Evolutionary conservation across 1,140 invertebrate genomes (phyloP).

Genomic region (Bombus superbus): DNA sequence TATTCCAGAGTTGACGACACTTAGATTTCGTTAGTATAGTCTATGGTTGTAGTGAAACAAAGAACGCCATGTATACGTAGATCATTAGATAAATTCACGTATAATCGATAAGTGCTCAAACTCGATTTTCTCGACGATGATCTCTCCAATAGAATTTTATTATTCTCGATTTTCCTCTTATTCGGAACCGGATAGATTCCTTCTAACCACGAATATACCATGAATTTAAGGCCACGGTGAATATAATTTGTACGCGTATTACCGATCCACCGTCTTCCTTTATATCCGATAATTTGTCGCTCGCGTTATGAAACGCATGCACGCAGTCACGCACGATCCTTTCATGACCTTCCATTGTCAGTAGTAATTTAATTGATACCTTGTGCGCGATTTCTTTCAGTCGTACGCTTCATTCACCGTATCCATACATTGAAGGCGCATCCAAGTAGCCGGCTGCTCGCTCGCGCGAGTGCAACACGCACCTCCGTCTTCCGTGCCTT

Average conservation of each 20-base stretch:
- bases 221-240: too few species aligned
- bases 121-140: too few species aligned
- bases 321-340: too few species aligned
- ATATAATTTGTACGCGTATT: not conserved
- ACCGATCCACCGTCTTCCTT: not conserved
- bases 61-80: too few species aligned
- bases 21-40: too few species aligned
- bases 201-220: not conserved
- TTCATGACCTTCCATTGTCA: not conserved
- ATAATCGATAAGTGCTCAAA: too few species aligned
- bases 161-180: not conserved
- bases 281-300: not conserved
- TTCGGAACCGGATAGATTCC: not conserved
- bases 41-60: too few species aligned
- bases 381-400: not conserved
- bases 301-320: not conserved
- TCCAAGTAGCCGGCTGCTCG: conserved; percentile 1
- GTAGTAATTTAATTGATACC: not conserved
- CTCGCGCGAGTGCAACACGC: not conserved
- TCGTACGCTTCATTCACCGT: not conserved
- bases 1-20: not conserved
- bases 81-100: too few species aligned
- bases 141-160: too few species aligned
- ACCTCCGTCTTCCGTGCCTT: conserved; percentile 50
- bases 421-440: conserved; percentile 2